Evolutionary conservation across 2,888 invertebrate species (phyloP).

Genomic region (Phaonia tiefii): DNA sequence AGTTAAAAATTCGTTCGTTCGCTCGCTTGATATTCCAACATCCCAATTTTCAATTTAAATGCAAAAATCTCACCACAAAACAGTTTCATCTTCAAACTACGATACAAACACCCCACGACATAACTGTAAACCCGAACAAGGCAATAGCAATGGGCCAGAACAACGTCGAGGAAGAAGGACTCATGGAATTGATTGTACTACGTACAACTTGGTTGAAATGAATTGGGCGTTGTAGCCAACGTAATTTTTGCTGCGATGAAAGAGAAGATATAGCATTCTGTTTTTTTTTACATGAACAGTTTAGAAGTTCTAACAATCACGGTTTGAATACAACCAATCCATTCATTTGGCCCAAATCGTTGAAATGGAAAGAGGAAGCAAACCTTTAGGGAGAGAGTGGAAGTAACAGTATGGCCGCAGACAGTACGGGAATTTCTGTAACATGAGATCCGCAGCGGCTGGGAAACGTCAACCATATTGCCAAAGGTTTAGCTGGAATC

Average conservation of each 20-base stretch:
- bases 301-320: conserved; percentile 22
- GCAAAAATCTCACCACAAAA: conserved; percentile 72
- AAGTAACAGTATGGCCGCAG: no score
- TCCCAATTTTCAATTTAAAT: conserved; percentile 79
- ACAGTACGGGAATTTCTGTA: conserved; percentile 22
- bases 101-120: neutral
- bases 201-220: no score
- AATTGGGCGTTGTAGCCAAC: conserved; percentile 19
- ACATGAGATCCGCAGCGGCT: conserved; percentile 32
- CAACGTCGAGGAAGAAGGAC: conserved; percentile 1
- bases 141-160: conserved; percentile 4
- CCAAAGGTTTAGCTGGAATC: neutral
- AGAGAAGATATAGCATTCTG: neutral
- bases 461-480: conserved; percentile 31
- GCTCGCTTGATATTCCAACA: conserved; percentile 76
- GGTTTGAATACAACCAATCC: neutral
- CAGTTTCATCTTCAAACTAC: conserved; percentile 37
- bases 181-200: neutral
- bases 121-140: conserved; percentile 49
- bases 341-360: neutral
- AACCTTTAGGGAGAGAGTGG: no score
- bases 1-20: conserved; percentile 75
- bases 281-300: conserved; percentile 6
- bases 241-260: no score
- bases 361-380: conserved; percentile 1